Base-by-base conservation (phyloP, 1,140 invertebrate genomes). In the Cyclargus thomasi region DNA sequence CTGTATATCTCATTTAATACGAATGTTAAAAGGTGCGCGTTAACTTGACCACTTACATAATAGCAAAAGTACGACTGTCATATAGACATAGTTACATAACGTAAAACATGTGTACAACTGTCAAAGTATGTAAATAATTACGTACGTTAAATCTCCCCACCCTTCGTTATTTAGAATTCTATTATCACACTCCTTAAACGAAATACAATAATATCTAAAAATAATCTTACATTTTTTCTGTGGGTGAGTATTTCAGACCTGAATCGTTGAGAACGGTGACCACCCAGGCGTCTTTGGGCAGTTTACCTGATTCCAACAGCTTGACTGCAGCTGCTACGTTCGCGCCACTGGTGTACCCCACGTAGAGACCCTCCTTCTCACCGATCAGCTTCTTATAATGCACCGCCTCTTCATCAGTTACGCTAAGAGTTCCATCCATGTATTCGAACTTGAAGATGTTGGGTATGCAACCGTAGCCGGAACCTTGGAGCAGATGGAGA, bases 331-430 rank as follows among this genome's bases (percentile, higher is more conserved):
- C 53, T 8, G 53, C 53, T 2, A 55, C 8, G n/a, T 55, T 55
- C 3, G 53, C 53, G 1, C 17, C 53, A 6, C 53, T 55, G n/a
- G 53, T 55, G n/a, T 55, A 55, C 53, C 53, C 53, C 53, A 55
- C 59, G 59, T 62, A 62, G 3, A 62, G 10, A 16, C 59, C 59
- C 59, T 62, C 59, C 59, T 62, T 62, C 23, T 62, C 21, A 7
- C 59, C 59, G 3, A 62, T 62, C 59, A 62, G 16, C 1, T 22
- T 62, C 59, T 22, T 62, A 16, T 62, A 62, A 10, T 62, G 20
- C 21, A 62, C 20, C 18, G 59, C 21, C 16, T 62, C 59, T 8
- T 62, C 59, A 14, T 62, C 59, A 1, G 59, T 62, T 16, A 62
- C 23, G 23, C 21, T 29, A 1, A 62, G 14, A 7, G 59, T 62